Conservation (phyloP, 2,113 vertebrate species). For the Rhea americana region DNA sequence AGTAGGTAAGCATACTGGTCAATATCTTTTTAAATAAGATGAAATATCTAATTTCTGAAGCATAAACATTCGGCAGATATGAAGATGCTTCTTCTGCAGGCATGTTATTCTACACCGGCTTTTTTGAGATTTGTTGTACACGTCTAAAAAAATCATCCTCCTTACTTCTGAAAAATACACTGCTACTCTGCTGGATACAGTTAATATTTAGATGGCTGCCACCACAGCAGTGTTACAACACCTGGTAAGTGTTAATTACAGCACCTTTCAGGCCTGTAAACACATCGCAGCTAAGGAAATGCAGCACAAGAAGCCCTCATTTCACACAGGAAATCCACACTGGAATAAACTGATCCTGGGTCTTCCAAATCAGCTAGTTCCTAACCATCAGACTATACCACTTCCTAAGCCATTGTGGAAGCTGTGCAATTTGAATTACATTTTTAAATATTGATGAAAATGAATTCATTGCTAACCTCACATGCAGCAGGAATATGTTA, state of each 20-base stretch:
- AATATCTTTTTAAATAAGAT: neutral
- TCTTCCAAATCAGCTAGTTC: neutral
- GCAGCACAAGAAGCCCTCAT: neutral
- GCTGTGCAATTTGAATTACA: neutral
- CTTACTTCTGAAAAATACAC: neutral
- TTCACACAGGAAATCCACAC: slow-evolving; percentile 20
- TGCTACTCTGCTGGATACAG: neutral
- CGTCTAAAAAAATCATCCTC: neutral
- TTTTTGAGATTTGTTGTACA: neutral
- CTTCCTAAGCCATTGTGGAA: neutral
- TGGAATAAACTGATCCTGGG: neutral
- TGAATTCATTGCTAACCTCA: neutral
- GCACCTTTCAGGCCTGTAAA: neutral
- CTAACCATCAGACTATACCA: neutral
- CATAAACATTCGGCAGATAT: neutral
- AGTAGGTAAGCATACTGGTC: neutral
- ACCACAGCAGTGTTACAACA: neutral
- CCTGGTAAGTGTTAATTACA: slow-evolving; percentile 23
- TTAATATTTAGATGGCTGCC: neutral
- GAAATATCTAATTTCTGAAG: neutral
- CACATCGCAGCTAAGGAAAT: neutral
- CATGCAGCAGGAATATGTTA: neutral
- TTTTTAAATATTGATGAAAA: neutral
- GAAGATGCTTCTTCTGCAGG: neutral
- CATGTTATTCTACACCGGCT: neutral